These are phyloP conservation scores for Coranthus polyacanthus DNA, from an alignment of 2,797 vertebrate species.

Conservation along the genomic window DNA sequence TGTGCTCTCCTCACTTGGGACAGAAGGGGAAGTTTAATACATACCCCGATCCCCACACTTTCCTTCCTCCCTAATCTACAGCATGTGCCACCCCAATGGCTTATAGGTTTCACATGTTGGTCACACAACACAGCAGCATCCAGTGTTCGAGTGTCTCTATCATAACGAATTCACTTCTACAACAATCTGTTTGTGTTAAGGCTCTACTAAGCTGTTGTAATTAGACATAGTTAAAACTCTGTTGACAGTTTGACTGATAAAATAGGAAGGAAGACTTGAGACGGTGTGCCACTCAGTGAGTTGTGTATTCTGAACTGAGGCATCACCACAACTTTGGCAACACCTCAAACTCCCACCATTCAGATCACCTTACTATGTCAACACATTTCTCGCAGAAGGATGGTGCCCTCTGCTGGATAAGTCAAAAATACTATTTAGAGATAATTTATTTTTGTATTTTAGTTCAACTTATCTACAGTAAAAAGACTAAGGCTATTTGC, in stretches of 20 bases:
- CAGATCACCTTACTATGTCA: background rate
- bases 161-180: background rate
- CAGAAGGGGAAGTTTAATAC: slow-evolving; percentile 89
- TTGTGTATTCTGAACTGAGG: background rate
- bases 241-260: slow-evolving; percentile 1
- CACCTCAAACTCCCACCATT: background rate
- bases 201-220: background rate
- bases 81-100: slow-evolving; percentile 89
- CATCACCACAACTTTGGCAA: background rate
- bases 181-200: background rate
- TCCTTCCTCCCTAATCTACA: slow-evolving; percentile 90
- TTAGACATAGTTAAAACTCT: background rate
- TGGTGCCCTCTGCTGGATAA: slow-evolving; percentile 70
- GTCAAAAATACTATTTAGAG: background rate
- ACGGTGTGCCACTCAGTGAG: background rate
- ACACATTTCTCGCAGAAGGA: slow-evolving; percentile 2
- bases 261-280: background rate
- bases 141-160: background rate
- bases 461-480: too few species aligned
- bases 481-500: too few species aligned
- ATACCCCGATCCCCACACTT: slow-evolving; percentile 86
- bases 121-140: slow-evolving; percentile 19
- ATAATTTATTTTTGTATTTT: background rate
- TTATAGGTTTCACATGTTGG: slow-evolving; percentile 47
- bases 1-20: slow-evolving; percentile 92